A percentile compares a stretch with the other conserved stretches of the same genome.
phyloP scores from a whole-genome alignment of 2,113 vertebrate species.

The Thymallus thymallus region DNA sequence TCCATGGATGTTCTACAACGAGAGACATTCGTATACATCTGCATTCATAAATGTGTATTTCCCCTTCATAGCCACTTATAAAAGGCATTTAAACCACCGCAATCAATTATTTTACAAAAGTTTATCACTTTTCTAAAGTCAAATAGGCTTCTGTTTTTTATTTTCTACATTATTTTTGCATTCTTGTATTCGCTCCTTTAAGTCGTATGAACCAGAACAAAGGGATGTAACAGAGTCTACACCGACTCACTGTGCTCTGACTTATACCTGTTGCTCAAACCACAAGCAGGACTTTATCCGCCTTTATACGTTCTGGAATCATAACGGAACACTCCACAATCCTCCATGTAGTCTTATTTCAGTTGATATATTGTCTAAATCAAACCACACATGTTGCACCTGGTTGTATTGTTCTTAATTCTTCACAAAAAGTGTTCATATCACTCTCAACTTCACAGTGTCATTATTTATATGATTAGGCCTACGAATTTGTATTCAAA shows the following conservation, averaged over 20 bases:
- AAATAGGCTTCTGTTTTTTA: background rate
- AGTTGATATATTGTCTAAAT: background rate
- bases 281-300: slow-evolving; percentile 51
- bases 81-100: background rate
- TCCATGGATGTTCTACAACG: no score
- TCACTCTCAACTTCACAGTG: slow-evolving; percentile 43
- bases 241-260: slow-evolving; percentile 37
- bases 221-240: slow-evolving; percentile 73
- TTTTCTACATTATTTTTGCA: slow-evolving; percentile 16
- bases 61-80: slow-evolving; percentile 1
- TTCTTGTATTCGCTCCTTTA: slow-evolving; percentile 46
- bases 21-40: background rate
- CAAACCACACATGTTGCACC: slow-evolving; percentile 53
- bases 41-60: background rate
- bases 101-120: slow-evolving; percentile 8
- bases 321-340: background rate
- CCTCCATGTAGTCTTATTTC: slow-evolving; percentile 19
- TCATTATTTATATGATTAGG: background rate
- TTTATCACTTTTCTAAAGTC: slow-evolving; percentile 3
- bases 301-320: slow-evolving; percentile 11
- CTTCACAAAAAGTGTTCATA: slow-evolving; percentile 25
- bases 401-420: slow-evolving; percentile 66
- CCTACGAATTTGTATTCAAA: slow-evolving; percentile 1
- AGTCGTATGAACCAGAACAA: slow-evolving; percentile 69
- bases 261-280: slow-evolving; percentile 76